Evolutionary conservation across 92 coral and sea anemone species (phyloP).

Genomic region (Zoanthus sociatus): DNA sequence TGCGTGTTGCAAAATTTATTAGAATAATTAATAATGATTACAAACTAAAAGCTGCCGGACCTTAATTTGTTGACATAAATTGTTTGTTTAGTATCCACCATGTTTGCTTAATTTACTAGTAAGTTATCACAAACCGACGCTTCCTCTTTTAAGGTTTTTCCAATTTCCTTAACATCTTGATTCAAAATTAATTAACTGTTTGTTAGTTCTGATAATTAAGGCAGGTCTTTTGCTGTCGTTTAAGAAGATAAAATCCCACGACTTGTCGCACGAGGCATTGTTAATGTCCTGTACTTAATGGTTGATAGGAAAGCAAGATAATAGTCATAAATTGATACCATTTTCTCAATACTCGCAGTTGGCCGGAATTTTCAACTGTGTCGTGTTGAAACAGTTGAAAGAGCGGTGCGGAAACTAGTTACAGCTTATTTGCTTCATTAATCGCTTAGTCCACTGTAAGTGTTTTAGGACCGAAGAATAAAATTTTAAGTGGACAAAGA

Average conservation of each 20-base stretch:
- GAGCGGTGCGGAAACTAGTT: conserved; percentile 7
- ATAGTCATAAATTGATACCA: conserved; percentile 24
- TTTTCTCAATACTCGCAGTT: conserved; percentile 15
- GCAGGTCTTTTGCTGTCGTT: neutral
- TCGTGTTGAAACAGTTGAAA: conserved; percentile 66
- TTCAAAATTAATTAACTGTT: conserved; percentile 12
- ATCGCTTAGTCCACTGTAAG: conserved; percentile 20
- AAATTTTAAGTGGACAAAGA: neutral
- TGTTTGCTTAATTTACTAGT: conserved; percentile 39
- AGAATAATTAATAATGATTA: conserved; percentile 15
- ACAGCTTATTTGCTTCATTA: neutral
- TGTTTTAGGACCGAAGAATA: neutral
- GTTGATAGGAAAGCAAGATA: conserved; percentile 36
- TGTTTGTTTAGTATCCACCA: conserved; percentile 28
- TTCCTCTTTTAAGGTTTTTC: conserved; percentile 21
- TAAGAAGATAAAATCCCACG: conserved; percentile 16
- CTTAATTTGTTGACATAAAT: conserved; percentile 35
- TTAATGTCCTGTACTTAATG: conserved; percentile 37
- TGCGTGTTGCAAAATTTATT: neutral
- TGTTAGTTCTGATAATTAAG: conserved; percentile 5
- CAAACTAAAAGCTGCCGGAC: conserved; percentile 17
- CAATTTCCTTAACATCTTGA: neutral
- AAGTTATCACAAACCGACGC: conserved; percentile 15
- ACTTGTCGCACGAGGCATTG: conserved; percentile 42
- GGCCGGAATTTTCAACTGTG: neutral